Base-by-base conservation (phyloP, 2,797 vertebrate species). In the Fistularia commersonii region DNA sequence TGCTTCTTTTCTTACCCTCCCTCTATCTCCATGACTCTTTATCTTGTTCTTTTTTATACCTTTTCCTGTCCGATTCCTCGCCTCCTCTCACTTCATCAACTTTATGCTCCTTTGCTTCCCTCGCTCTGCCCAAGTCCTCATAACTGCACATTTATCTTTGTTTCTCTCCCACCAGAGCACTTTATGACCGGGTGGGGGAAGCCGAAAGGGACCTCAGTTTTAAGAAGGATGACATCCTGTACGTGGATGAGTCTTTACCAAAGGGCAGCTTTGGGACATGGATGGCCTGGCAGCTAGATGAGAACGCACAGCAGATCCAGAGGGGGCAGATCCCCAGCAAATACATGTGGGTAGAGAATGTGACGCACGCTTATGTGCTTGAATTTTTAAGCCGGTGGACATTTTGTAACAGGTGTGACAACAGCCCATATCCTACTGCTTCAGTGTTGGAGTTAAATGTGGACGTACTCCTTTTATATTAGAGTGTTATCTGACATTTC, bases 221-320 rank as follows among this genome's bases (percentile, higher is more conserved):
- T 77, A 97, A 97, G 89, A 98, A 97, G 79, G 96, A 99, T 15
- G 96, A 99, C 74, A 99, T 99, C 81, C 92, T 99, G 34, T 98
- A 92, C n/a, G 92, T 98, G 60, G 96, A 98, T 14, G 93, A 98
- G 76, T 97, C 96, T 43, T 84, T 99, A 57, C 95, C 95, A 39
- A 94, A 94, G 78, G 96, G 96, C 64, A 92, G 88, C 57, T 96
- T 99, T 32, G 97, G 96, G 66, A 94, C 89, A 49, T 99, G 97
- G 97, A 97, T 96, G 93, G 94, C 94, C 59, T 98, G 95, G 95
- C 95, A 98, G 81, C 92, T 99, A 42, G 96, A 99, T 0, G 95
- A 98, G 86, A 96, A 93, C 11, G 96, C 94, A 50, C 96, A 96
- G 84, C 93, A 95, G 82, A 92, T 98, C 81, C 93, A 96, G 87